These are phyloP conservation scores for Epizoanthus fatuus DNA, from an alignment of 92 coral and sea anemone genomes.

Conservation along the genomic window DNA sequence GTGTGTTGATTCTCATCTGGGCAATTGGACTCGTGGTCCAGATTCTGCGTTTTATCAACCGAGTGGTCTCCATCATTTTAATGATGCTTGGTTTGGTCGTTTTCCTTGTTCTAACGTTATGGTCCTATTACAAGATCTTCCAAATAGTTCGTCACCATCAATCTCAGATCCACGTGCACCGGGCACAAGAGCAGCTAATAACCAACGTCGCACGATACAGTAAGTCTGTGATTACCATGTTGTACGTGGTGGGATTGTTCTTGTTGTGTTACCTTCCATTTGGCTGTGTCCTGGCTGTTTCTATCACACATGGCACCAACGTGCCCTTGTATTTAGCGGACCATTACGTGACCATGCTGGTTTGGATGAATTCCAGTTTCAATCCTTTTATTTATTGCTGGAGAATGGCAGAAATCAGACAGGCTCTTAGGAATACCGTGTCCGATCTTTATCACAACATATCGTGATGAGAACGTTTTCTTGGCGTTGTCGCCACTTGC, in stretches of 20 bases:
- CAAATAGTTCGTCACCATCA: constrained; percentile 5
- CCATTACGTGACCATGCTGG: constrained; percentile 8
- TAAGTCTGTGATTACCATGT: not conserved
- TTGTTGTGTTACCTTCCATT: constrained; percentile 17
- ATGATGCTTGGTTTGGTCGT: not conserved
- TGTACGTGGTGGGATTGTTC: not conserved
- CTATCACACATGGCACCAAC: not conserved
- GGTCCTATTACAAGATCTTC: constrained; percentile 2
- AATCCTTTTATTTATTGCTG: not conserved
- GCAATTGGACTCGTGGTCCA: not conserved
- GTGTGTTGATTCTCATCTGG: not conserved
- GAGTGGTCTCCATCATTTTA: not conserved
- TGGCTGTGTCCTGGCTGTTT: not conserved
- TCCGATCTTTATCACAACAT: not conserved
- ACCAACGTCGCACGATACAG: not conserved
- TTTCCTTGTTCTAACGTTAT: not conserved
- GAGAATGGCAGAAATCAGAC: constrained; percentile 11
- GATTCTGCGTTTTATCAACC: not conserved
- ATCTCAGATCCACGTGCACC: not conserved
- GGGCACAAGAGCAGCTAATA: not conserved
- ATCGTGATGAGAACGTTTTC: not conserved
- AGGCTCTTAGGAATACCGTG: not conserved
- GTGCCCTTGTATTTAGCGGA: not conserved
- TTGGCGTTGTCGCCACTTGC: no score
- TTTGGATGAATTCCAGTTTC: constrained; percentile 13